Evolutionary conservation across 2,888 invertebrate genomes (phyloP).

Genomic region (Eupithecia pulchellata): DNA sequence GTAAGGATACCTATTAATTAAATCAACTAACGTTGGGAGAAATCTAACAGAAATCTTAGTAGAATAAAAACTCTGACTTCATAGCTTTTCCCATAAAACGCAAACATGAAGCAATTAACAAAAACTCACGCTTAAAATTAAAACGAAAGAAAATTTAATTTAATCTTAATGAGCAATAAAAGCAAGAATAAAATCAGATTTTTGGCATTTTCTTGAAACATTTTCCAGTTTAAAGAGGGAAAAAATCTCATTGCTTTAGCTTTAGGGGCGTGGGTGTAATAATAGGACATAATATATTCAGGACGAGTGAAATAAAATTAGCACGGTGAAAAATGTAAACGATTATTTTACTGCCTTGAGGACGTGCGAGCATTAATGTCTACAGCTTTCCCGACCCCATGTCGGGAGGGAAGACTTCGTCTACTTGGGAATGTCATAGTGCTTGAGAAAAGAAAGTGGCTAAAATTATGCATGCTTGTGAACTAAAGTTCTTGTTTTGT

Average conservation of each 20-base stretch:
- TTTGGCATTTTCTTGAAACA: conserved; percentile 72
- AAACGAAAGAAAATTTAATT: conserved; percentile 63
- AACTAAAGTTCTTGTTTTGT: no score
- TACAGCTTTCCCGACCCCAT: conserved; percentile 55
- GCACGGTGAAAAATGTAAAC: conserved; percentile 85
- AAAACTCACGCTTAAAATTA: conserved; percentile 54
- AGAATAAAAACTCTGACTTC: neutral
- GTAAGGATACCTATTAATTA: neutral
- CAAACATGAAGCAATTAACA: conserved; percentile 48
- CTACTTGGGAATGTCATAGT: conserved; percentile 10
- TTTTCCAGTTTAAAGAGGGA: conserved; percentile 77
- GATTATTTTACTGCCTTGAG: conserved; percentile 77
- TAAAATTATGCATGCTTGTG: no score
- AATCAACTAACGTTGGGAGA: no score
- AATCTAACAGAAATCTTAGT: neutral
- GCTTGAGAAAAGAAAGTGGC: neutral
- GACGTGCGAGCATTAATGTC: conserved; percentile 79
- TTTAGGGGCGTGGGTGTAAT: conserved; percentile 75
- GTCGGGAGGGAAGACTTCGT: conserved; percentile 21
- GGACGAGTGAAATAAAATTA: conserved; percentile 84
- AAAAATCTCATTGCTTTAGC: conserved; percentile 79
- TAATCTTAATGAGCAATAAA: conserved; percentile 75
- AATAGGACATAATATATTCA: conserved; percentile 85
- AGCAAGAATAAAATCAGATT: conserved; percentile 73
- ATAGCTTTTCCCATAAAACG: conserved; percentile 21